Conservation (phyloP, 2,888 invertebrate species). For the Nysson spinosus region DNA sequence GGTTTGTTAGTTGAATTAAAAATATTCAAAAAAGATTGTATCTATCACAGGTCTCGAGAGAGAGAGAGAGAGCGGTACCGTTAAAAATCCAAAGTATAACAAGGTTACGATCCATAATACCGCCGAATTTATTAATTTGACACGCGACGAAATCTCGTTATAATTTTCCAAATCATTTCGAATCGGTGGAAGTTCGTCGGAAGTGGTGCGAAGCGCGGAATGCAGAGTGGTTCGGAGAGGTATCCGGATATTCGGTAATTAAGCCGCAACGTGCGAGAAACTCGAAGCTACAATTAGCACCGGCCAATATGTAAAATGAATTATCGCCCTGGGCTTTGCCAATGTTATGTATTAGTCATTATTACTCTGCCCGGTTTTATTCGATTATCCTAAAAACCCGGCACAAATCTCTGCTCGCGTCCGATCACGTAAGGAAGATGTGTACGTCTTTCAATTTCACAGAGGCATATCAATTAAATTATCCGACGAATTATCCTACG, state of each 20-base stretch:
- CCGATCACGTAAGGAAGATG: neutral
- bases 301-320: conserved; percentile 65
- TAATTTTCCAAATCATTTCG: too few species aligned
- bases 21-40: too few species aligned
- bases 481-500: neutral
- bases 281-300: conserved; percentile 61
- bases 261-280: conserved; percentile 56
- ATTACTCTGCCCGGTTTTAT: conserved; percentile 43
- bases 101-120: too few species aligned
- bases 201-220: neutral
- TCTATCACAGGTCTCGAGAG: too few species aligned
- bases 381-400: conserved; percentile 38
- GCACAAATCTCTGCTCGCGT: neutral
- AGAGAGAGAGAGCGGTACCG: too few species aligned
- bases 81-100: too few species aligned
- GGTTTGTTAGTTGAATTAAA: too few species aligned
- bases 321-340: conserved; percentile 60
- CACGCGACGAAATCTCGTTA: too few species aligned
- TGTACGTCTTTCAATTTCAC: neutral
- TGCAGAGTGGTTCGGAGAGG: conserved; percentile 23
- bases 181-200: neutral
- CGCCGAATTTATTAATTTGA: too few species aligned
- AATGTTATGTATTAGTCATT: conserved; percentile 36
- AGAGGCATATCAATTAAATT: neutral
- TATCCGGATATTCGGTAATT: conserved; percentile 56